Conservation (phyloP, 1,140 invertebrate genomes). For the Berghia stephanieae region DNA sequence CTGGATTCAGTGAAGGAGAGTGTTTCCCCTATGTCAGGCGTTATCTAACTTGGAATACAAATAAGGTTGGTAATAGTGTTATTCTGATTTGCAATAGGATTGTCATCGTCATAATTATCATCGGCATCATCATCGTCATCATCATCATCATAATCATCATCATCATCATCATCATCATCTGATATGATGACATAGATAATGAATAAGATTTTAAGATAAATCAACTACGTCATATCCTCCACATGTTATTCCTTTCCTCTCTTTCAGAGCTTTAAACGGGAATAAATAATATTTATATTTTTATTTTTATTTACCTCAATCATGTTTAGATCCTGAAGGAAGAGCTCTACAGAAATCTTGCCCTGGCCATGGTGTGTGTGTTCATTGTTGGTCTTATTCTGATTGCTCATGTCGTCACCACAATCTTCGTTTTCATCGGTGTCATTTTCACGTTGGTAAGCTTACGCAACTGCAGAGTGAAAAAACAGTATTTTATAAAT, state of each 20-base stretch:
- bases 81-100: background rate
- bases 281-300: background rate
- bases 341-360: constrained; percentile 80
- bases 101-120: too few relatives aligned
- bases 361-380: constrained; percentile 81
- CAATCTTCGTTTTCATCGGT: constrained; percentile 76
- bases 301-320: background rate
- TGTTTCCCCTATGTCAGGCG: constrained; percentile 44
- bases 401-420: constrained; percentile 80
- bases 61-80: constrained; percentile 40
- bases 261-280: background rate
- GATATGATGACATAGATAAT: background rate
- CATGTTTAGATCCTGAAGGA: constrained; percentile 67
- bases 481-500: background rate
- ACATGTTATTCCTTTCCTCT: background rate
- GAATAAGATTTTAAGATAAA: background rate
- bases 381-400: constrained; percentile 81
- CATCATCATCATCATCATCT: background rate
- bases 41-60: constrained; percentile 46
- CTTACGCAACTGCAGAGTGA: background rate
- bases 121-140: too few relatives aligned
- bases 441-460: constrained; percentile 12
- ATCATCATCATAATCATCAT: too few relatives aligned
- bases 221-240: background rate
- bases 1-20: constrained; percentile 30